These are phyloP conservation scores for Syngnathus acus DNA, from an alignment of 2,797 vertebrate species.

Conservation along the genomic window DNA sequence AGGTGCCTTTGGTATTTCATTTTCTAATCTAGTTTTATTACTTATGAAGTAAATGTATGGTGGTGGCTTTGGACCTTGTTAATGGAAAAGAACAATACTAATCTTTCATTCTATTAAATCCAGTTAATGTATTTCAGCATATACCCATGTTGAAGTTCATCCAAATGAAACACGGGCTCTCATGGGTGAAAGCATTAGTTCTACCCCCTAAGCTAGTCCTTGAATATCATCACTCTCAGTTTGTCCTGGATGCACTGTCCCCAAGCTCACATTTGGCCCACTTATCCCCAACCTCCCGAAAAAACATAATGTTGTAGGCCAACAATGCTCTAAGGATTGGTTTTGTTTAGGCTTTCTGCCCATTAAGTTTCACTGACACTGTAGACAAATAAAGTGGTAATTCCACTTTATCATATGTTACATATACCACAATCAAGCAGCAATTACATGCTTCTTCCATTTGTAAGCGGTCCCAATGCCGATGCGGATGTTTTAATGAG, in stretches of 20 bases:
- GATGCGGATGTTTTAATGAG: constrained; percentile 75
- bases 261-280: constrained; percentile 64
- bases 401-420: constrained; percentile 68
- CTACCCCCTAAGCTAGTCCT: constrained; percentile 46
- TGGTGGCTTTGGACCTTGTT: constrained; percentile 37
- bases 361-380: constrained; percentile 66
- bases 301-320: constrained; percentile 61
- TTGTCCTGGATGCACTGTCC: constrained; percentile 60
- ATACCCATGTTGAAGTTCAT: constrained; percentile 45
- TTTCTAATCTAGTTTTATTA: constrained; percentile 20
- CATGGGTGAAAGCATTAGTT: constrained; percentile 53
- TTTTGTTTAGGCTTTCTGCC: constrained; percentile 56
- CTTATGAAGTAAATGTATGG: constrained; percentile 37
- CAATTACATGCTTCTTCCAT: constrained; percentile 74
- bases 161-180: constrained; percentile 56
- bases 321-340: constrained; percentile 60
- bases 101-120: constrained; percentile 52
- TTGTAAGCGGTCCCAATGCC: constrained; percentile 69
- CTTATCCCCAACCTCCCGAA: constrained; percentile 23
- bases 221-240: constrained; percentile 61
- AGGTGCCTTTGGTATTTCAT: constrained; percentile 35
- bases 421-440: constrained; percentile 73
- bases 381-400: constrained; percentile 69
- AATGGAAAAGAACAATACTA: constrained; percentile 54
- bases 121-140: constrained; percentile 53